Percentiles rank a stretch among this genome's conserved stretches.
phyloP scores from a whole-genome alignment of 2,888 invertebrate genomes.

The Agrilus mali region DNA sequence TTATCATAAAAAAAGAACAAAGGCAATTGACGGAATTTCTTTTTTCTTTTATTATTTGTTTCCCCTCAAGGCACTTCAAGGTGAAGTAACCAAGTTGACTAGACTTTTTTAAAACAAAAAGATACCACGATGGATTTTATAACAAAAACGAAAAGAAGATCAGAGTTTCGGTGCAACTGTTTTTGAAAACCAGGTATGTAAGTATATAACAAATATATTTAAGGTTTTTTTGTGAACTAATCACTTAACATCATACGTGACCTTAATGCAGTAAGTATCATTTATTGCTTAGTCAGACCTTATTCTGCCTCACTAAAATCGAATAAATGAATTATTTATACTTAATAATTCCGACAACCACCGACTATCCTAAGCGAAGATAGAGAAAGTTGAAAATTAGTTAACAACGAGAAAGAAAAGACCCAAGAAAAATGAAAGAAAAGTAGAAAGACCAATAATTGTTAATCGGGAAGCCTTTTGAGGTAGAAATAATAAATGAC shows the following conservation, averaged over 20 bases:
- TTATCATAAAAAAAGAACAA: constrained; percentile 9
- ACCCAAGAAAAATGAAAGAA: too few relatives aligned
- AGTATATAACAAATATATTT: constrained; percentile 20
- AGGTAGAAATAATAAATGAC: constrained; percentile 24
- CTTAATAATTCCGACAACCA: too few relatives aligned
- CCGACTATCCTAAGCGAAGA: too few relatives aligned
- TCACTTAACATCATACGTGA: constrained; percentile 16
- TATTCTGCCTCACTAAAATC: constrained; percentile 18
- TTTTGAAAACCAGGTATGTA: constrained; percentile 1
- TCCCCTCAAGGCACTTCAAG: neutral
- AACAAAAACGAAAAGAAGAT: too few relatives aligned
- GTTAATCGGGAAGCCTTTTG: constrained; percentile 9
- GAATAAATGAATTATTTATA: too few relatives aligned
- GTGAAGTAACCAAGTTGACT: too few relatives aligned
- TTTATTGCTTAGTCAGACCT: constrained; percentile 34
- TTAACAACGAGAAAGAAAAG: too few relatives aligned
- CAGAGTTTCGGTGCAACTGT: neutral
- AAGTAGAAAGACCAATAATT: too few relatives aligned
- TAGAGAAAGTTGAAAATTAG: too few relatives aligned
- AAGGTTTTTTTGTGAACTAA: constrained; percentile 23
- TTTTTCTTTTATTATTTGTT: constrained; percentile 3
- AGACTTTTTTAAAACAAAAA: too few relatives aligned
- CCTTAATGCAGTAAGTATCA: constrained; percentile 18
- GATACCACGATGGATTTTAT: too few relatives aligned
- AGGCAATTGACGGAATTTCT: constrained; percentile 3